phyloP scores from a whole-genome alignment of 2,888 invertebrate species.

The Micropterix aruncella region DNA sequence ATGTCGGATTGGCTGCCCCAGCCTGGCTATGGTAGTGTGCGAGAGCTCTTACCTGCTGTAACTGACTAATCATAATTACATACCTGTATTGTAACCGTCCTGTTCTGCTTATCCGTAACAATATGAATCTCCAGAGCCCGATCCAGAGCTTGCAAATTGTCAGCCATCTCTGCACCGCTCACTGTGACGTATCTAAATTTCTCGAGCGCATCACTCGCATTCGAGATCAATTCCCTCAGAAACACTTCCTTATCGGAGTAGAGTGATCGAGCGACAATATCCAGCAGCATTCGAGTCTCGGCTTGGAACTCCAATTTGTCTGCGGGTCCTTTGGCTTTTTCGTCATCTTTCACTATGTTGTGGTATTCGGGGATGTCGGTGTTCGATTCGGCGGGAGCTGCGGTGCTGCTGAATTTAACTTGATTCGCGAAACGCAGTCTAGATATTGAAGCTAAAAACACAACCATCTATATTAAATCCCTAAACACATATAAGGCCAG shows the following conservation, averaged over 20 bases:
- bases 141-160: constrained; percentile 40
- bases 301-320: constrained; percentile 90
- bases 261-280: constrained; percentile 92
- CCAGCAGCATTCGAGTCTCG: constrained; percentile 87
- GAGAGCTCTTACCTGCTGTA: no score
- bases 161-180: constrained; percentile 35
- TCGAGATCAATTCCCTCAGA: constrained; percentile 88
- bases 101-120: constrained; percentile 72
- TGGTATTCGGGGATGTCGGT: not conserved
- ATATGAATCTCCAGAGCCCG: constrained; percentile 76
- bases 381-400: not conserved
- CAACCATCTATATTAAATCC: no score
- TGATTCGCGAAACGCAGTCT: not conserved
- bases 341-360: constrained; percentile 28
- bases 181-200: constrained; percentile 75
- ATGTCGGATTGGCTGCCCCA: no score
- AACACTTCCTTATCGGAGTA: constrained; percentile 98
- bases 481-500: no score
- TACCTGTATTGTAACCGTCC: constrained; percentile 77
- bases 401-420: not conserved
- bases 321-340: constrained; percentile 40
- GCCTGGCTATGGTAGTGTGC: no score
- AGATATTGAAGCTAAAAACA: not conserved
- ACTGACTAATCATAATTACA: no score
- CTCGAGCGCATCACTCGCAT: constrained; percentile 94